Conservation (phyloP, 2,113 vertebrate genomes). For the Indicator maculatus region DNA sequence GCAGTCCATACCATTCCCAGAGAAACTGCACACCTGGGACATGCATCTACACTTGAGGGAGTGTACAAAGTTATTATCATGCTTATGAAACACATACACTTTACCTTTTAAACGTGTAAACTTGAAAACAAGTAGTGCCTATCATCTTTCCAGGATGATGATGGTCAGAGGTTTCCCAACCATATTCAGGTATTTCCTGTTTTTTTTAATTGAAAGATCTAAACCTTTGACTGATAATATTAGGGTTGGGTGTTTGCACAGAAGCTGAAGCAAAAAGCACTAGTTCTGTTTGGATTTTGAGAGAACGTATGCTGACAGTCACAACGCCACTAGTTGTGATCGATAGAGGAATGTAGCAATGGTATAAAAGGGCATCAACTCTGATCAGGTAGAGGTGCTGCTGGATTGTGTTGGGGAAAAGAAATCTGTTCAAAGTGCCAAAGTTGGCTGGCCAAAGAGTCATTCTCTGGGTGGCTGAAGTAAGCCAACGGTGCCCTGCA, state of each 20-base stretch:
- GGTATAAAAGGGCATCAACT: neutral
- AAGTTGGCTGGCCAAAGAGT: conserved; percentile 29
- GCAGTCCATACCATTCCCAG: conserved; percentile 1
- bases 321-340: neutral
- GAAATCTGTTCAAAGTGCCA: conserved; percentile 54
- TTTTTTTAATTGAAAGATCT: conserved; percentile 21
- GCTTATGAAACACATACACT: neutral
- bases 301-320: neutral
- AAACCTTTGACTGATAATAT: conserved; percentile 49
- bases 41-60: neutral
- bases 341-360: neutral
- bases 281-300: neutral
- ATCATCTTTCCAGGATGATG: conserved; percentile 43
- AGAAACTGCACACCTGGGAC: neutral
- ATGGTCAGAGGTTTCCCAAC: conserved; percentile 60
- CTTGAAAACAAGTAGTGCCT: conserved; percentile 61
- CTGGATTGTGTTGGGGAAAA: neutral
- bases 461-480: conserved; percentile 19
- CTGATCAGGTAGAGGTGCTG: neutral
- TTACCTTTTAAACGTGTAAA: conserved; percentile 41
- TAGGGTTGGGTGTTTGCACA: conserved; percentile 37
- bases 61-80: neutral
- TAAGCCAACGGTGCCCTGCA: neutral
- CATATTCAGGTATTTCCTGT: conserved; percentile 45
- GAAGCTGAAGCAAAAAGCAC: conserved; percentile 36